phyloP scores from a whole-genome alignment of 2,113 vertebrate species.

The Cololabis saira region DNA sequence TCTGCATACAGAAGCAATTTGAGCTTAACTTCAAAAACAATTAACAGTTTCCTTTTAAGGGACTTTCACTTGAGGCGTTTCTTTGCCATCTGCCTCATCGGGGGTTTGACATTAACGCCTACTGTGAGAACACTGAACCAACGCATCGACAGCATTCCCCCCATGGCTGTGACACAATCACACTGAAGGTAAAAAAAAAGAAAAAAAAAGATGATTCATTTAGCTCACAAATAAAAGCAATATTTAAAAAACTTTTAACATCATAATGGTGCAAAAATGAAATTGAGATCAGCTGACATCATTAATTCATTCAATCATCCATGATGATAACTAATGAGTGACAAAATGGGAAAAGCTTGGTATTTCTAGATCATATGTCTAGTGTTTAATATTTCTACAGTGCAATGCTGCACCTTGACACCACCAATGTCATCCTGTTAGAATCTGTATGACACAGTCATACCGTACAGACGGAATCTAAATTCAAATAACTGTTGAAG shows the following conservation, averaged over 20 bases:
- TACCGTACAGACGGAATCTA: constrained; percentile 47
- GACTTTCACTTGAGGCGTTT: constrained; percentile 66
- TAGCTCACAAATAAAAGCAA: constrained; percentile 7
- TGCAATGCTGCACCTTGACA: constrained; percentile 38
- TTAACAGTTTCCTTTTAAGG: constrained; percentile 75
- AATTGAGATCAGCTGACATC: constrained; percentile 13
- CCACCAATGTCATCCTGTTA: constrained; percentile 37
- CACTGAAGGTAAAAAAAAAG: constrained; percentile 1
- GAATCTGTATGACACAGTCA: constrained; percentile 45
- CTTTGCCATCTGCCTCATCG: constrained; percentile 74
- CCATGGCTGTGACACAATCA: constrained; percentile 2
- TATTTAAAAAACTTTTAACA: constrained; percentile 18
- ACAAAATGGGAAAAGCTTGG: constrained; percentile 21
- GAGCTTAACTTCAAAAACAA: constrained; percentile 64
- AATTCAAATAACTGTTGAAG: constrained; percentile 63
- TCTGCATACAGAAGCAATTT: constrained; percentile 35
- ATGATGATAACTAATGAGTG: not conserved
- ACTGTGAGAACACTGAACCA: constrained; percentile 51
- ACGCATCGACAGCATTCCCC: constrained; percentile 13
- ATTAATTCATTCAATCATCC: constrained; percentile 20
- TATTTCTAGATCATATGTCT: constrained; percentile 21
- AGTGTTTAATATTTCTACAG: constrained; percentile 41
- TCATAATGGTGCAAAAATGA: constrained; percentile 6
- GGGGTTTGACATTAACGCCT: constrained; percentile 62
- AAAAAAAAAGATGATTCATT: constrained; percentile 10